A percentile compares a stretch with the other conserved stretches of the same genome.
phyloP scores from a whole-genome alignment of 2,113 vertebrate species.

The Chauna torquata region DNA sequence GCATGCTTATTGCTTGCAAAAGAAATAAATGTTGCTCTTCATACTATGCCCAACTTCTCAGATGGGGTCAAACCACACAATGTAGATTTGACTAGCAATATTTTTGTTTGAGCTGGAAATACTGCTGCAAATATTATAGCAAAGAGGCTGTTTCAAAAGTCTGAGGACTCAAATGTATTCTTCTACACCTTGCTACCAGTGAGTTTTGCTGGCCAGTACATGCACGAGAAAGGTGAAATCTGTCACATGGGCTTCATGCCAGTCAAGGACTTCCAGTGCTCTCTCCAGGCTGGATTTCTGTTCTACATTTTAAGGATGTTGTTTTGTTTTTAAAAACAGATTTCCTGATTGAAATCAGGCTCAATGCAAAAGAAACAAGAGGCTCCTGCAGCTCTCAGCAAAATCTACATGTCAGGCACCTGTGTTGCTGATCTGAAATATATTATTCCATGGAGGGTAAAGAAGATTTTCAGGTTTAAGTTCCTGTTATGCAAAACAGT shows the following conservation, averaged over 20 bases:
- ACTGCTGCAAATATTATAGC: background rate
- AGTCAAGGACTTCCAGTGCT: accelerated
- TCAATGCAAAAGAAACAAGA: background rate
- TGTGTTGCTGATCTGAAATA: slow-evolving; percentile 15
- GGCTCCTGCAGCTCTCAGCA: background rate
- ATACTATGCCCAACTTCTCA: background rate
- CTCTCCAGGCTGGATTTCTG: background rate
- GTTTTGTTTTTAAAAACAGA: slow-evolving; percentile 7
- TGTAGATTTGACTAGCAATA: background rate
- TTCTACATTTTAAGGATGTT: background rate
- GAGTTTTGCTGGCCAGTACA: background rate
- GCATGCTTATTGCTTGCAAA: background rate
- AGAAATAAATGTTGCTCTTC: background rate
- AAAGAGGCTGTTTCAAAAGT: background rate
- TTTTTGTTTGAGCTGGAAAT: background rate
- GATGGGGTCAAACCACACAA: accelerated
- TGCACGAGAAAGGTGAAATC: background rate
- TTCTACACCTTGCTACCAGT: background rate
- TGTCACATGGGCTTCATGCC: background rate
- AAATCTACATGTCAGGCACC: slow-evolving; percentile 20
- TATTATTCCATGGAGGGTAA: slow-evolving; percentile 41
- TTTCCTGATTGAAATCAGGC: slow-evolving; percentile 9
- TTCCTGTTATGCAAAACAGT: slow-evolving; percentile 58
- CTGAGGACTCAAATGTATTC: background rate
- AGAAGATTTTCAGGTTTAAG: slow-evolving; percentile 62